Evolutionary conservation across 2,888 invertebrate genomes (phyloP).

Genomic region (Frankliniella intonsa): DNA sequence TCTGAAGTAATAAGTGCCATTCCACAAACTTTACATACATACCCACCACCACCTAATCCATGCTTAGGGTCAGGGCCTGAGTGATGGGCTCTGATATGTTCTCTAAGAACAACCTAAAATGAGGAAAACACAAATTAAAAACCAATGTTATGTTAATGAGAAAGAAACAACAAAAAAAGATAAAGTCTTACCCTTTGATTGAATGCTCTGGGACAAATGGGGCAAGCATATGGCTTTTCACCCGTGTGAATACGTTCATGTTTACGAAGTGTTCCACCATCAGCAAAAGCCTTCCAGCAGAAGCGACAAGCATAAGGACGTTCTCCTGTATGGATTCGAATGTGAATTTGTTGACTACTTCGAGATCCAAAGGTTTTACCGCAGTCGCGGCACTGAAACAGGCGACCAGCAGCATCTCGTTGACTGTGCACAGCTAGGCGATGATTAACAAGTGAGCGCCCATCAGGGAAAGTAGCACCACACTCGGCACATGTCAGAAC

Average conservation of each 20-base stretch:
- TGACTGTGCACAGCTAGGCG: slow-evolving; percentile 50
- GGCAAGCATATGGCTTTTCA: slow-evolving; percentile 81
- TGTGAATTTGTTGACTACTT: slow-evolving; percentile 71
- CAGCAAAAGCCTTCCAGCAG: slow-evolving; percentile 86
- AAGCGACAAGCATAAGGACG: slow-evolving; percentile 78
- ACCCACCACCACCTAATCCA: slow-evolving; percentile 59
- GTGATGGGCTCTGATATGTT: slow-evolving; percentile 81
- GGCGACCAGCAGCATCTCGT: slow-evolving; percentile 51
- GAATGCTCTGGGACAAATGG: slow-evolving; percentile 80
- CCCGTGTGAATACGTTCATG: slow-evolving; percentile 82
- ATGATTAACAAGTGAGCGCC: slow-evolving; percentile 64
- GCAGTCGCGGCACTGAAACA: slow-evolving; percentile 77
- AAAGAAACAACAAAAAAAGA: not conserved
- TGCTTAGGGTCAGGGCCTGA: slow-evolving; percentile 71
- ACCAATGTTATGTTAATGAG: not conserved
- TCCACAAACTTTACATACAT: slow-evolving; percentile 71
- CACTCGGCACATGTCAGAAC: slow-evolving; percentile 65
- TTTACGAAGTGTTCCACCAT: slow-evolving; percentile 77
- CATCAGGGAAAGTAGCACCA: slow-evolving; percentile 66
- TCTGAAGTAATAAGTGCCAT: slow-evolving; percentile 64
- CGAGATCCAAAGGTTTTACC: slow-evolving; percentile 78
- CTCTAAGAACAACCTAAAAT: slow-evolving; percentile 65
- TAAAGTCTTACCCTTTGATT: slow-evolving; percentile 57
- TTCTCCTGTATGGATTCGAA: slow-evolving; percentile 80
- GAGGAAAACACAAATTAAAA: not conserved